Evolutionary conservation across 1,140 invertebrate species (phyloP), one percentile per base, ranked within the genome.

Genomic region (Lethocerus indicus): DNA sequence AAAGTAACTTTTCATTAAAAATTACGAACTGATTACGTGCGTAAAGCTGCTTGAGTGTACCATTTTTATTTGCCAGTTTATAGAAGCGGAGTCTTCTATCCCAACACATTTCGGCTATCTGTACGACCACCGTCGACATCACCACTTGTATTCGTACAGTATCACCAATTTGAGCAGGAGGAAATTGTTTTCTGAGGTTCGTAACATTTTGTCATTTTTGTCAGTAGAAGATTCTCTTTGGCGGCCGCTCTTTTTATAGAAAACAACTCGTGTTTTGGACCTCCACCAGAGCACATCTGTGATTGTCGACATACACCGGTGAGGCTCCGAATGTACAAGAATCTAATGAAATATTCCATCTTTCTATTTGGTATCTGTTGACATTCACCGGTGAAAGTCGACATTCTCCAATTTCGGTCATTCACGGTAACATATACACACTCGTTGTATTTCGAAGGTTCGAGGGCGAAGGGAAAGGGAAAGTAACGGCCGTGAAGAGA

Each of bases 21-120:
- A 50, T 50, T 46, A 45, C 41, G 42, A 54, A 54, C 35, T 51
- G 52, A 50, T 54, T 54, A n/a, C n/a, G n/a, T n/a, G n/a, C n/a
- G n/a, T n/a, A n/a, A n/a, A n/a, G n/a, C n/a, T n/a, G n/a, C n/a
- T n/a, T n/a, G n/a, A n/a, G n/a, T n/a, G n/a, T n/a, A n/a, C n/a
- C n/a, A n/a, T 51, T 47, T 51, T 51, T 43, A 45, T 51, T 52
- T 42, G 27, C 53, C 7, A 51, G 32, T 42, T 51, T 54, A 54
- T 54, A 54, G 35, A 52, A 51, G 49, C 47, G 26, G 43, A 35
- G 44, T 48, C 53, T 47, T 51, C 49, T 51, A 51, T 47, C 47
- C 45, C 44, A 42, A 51, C 44, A 49, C 25, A 32, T 49, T 52
- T 49, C 2, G 46, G 35, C 20, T 39, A 40, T 41, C 51, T 40